These are phyloP conservation scores for Hybos culiciformis DNA, from an alignment of 2,888 invertebrate genomes.

Conservation along the genomic window DNA sequence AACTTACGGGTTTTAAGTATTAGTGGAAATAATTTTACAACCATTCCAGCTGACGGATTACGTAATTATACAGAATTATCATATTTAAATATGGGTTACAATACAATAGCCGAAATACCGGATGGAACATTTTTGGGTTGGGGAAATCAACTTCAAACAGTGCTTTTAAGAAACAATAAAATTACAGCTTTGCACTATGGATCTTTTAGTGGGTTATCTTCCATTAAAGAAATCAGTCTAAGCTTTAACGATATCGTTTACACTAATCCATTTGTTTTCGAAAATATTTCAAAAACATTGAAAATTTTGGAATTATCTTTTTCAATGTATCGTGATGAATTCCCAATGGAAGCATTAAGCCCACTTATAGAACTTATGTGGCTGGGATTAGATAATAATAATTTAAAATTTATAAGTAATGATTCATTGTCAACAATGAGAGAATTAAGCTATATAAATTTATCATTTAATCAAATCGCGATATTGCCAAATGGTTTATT, in stretches of 20 bases:
- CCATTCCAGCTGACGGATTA: conserved; percentile 55
- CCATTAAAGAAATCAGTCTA: conserved; percentile 74
- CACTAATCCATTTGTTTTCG: conserved; percentile 67
- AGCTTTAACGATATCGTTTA: conserved; percentile 82
- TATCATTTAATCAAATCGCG: conserved; percentile 72
- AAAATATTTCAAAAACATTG: conserved; percentile 58
- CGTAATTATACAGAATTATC: conserved; percentile 59
- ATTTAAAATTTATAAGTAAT: conserved; percentile 57
- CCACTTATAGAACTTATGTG: conserved; percentile 63
- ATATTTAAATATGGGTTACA: conserved; percentile 82
- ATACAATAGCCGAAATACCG: conserved; percentile 63
- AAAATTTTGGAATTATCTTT: conserved; percentile 78
- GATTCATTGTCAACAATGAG: conserved; percentile 56
- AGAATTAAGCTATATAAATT: conserved; percentile 64
- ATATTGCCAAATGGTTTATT: conserved; percentile 55
- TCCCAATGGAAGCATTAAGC: conserved; percentile 61
- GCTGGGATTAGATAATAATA: conserved; percentile 79
- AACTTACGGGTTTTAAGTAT: conserved; percentile 64
- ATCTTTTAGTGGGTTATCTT: conserved; percentile 57
- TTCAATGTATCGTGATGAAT: conserved; percentile 64
- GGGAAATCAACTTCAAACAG: conserved; percentile 65
- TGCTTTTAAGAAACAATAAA: conserved; percentile 71
- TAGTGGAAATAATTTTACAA: conserved; percentile 64
- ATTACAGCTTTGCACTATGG: conserved; percentile 57
- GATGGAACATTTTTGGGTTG: conserved; percentile 65